Evolutionary conservation across 2,113 vertebrate species (phyloP).

Genomic region (Salvelinus fontinalis): DNA sequence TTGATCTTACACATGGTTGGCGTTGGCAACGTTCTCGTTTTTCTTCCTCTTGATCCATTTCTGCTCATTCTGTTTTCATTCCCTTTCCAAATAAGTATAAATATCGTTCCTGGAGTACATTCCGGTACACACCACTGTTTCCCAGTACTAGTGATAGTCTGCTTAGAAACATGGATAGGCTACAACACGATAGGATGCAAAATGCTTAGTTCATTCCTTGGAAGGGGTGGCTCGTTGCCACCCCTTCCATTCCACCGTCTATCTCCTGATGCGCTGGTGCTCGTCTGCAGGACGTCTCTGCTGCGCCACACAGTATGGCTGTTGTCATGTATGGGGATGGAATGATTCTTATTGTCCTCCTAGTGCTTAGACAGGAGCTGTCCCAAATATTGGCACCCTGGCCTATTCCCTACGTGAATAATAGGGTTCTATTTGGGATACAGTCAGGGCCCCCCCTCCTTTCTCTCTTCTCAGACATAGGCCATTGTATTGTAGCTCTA

Average conservation of each 20-base stretch:
- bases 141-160: too few relatives aligned
- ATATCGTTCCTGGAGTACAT: too few relatives aligned
- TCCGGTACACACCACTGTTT: too few relatives aligned
- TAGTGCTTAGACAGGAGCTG: background rate
- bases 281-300: background rate
- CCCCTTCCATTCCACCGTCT: background rate
- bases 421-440: too few relatives aligned
- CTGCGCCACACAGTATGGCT: background rate
- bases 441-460: background rate
- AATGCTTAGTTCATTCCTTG: too few relatives aligned
- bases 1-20: background rate
- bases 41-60: background rate
- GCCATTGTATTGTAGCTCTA: conserved; percentile 9
- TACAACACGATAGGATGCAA: too few relatives aligned
- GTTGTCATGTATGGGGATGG: background rate
- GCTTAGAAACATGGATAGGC: too few relatives aligned
- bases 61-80: background rate
- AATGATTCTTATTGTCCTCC: background rate
- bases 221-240: background rate
- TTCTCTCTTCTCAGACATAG: background rate
- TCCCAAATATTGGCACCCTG: background rate
- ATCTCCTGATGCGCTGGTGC: background rate
- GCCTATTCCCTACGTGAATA: background rate
- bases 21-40: background rate
- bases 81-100: background rate